phyloP scores from a whole-genome alignment of 2,113 vertebrate genomes.

The Gallinago undulata region DNA sequence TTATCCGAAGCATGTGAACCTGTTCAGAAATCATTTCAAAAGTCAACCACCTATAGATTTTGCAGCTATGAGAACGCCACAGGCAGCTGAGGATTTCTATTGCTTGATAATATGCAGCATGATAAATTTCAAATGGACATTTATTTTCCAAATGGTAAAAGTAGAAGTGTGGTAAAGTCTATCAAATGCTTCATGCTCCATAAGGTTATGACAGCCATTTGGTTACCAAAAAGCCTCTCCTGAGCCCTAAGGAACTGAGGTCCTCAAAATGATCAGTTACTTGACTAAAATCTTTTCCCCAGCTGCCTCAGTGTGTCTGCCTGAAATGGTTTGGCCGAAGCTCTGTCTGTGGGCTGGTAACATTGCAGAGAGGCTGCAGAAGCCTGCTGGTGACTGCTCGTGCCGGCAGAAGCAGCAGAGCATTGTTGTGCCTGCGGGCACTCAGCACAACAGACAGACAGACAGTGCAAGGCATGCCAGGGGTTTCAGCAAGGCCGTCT shows the following conservation, averaged over 20 bases:
- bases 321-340: background rate
- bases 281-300: background rate
- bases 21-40: constrained; percentile 50
- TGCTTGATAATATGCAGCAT: background rate
- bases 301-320: background rate
- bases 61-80: background rate
- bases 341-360: background rate
- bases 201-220: background rate
- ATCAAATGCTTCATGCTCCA: background rate
- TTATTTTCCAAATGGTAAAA: background rate
- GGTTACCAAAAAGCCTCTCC: background rate
- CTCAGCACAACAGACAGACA: background rate
- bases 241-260: background rate
- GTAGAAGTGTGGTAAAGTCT: background rate
- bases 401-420: background rate
- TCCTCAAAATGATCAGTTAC: background rate
- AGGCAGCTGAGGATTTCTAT: background rate
- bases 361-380: background rate
- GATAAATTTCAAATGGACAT: background rate
- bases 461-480: background rate
- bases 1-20: background rate
- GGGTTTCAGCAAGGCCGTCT: background rate
- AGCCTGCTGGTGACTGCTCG: background rate
- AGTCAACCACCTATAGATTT: constrained; percentile 21
- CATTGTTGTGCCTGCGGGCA: background rate